Evolutionary conservation across 2,797 vertebrate genomes (phyloP).

Genomic region (Cercopithecus neglectus): DNA sequence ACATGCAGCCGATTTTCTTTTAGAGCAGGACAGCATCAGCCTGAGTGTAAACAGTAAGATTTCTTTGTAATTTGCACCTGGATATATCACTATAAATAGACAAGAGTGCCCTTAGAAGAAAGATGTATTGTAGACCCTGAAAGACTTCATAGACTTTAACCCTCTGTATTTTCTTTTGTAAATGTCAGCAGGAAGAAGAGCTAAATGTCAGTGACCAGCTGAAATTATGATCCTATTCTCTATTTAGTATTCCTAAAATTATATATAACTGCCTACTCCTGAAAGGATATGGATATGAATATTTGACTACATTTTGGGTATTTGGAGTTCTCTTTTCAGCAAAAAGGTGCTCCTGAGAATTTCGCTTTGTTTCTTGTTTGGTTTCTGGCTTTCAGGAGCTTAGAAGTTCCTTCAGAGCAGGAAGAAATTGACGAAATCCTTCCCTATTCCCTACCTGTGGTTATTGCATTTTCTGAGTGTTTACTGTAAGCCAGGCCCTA

Average conservation of each 20-base stretch:
- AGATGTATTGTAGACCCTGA: background rate
- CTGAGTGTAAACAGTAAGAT: constrained; percentile 62
- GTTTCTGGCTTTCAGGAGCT: background rate
- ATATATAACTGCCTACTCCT: background rate
- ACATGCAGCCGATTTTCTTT: background rate
- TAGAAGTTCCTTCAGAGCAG: background rate
- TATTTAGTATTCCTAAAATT: background rate
- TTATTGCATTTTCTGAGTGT: background rate
- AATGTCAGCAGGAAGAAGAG: background rate
- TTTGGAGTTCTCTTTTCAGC: background rate
- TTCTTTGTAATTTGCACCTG: constrained; percentile 18
- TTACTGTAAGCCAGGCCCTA: background rate
- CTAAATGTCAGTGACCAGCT: constrained; percentile 6
- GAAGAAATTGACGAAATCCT: background rate
- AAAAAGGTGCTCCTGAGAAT: background rate
- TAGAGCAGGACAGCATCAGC: constrained; percentile 41
- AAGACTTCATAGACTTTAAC: background rate
- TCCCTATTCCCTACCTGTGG: too few species aligned
- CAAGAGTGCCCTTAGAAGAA: background rate
- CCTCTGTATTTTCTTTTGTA: background rate
- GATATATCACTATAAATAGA: background rate
- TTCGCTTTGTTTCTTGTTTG: background rate
- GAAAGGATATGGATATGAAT: background rate
- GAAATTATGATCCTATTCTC: background rate
- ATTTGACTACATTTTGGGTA: background rate